Base-by-base conservation (phyloP, 1,140 invertebrate species). In the Thaumetopoea pityocampa region DNA sequence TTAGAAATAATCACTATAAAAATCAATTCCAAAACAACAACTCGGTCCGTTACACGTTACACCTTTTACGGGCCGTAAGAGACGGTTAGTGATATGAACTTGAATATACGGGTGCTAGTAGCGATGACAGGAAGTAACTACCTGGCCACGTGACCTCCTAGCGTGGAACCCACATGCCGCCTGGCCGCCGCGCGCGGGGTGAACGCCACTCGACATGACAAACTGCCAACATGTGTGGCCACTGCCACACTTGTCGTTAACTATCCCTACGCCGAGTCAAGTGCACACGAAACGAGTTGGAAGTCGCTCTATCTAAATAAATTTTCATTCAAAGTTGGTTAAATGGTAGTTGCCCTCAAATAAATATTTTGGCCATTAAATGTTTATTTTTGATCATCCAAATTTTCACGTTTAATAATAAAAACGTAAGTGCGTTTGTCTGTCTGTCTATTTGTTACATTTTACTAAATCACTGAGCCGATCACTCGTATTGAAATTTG, bases 121-220 rank as follows among this genome's bases (percentile, higher is more conserved):
- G 66, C 52, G 58, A 20, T 52, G 46, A 45, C 57, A 69, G 67
- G 69, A 69, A 64, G 40, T 16, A 2, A 20, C 37, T 59, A 56
- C 28, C 69, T 71, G 69, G 53, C 61, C 66, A 76, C 69, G 67
- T 71, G 70, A 65, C 60, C 55, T 9, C 23, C 63, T 57, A 34
- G 26, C 22, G 20, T 24, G 40, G 34, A 29, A 42, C 32, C 62
- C 69, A 69, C 68, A 72, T 76, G 69, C 62, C 60, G 56, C 29
- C 29, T 30, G 37, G 34, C 32, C 15, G 35, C 29, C 41, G 48
- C 35, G 19, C 35, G 44, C 49, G 56, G 57, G 63, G 55, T 61
- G 57, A 62, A 58, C 61, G 59, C 49, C 62, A 59, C 51, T 51
- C 51, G 50, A 47, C 62, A 47, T 35, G 41, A 63, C 54, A 58